Evolutionary conservation across 2,113 vertebrate genomes (phyloP).

Genomic region (Eira barbara): DNA sequence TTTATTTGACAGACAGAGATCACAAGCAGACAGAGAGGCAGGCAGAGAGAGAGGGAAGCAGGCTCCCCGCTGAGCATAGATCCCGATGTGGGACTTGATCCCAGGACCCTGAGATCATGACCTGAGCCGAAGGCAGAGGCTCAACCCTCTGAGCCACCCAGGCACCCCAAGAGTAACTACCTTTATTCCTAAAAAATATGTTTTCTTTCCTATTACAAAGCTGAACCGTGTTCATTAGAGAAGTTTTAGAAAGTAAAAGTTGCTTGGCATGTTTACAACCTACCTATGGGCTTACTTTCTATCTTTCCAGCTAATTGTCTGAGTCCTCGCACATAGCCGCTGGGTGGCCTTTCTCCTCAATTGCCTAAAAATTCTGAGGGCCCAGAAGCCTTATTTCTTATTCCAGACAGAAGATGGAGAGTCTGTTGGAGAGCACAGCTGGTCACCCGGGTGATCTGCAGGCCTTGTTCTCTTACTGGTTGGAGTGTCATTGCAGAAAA

Average conservation of each 20-base stretch:
- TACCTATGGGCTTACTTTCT: background rate
- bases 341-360: background rate
- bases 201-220: background rate
- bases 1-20: no score
- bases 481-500: background rate
- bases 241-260: background rate
- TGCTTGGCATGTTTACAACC: background rate
- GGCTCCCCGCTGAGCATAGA: no score
- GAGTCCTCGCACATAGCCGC: background rate
- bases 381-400: background rate
- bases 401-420: background rate
- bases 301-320: background rate
- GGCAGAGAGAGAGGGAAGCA: no score
- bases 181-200: background rate
- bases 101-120: no score
- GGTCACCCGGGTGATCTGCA: no score
- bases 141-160: no score
- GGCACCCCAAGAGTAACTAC: background rate
- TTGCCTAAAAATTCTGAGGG: no score
- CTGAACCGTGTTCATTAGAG: background rate
- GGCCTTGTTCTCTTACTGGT: background rate
- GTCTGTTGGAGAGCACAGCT: no score
- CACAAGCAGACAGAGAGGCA: no score
- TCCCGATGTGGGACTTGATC: no score
- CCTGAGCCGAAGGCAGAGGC: no score